These are phyloP conservation scores for Neocrepidodera transversa DNA, from an alignment of 2,888 invertebrate species.

Conservation along the genomic window DNA sequence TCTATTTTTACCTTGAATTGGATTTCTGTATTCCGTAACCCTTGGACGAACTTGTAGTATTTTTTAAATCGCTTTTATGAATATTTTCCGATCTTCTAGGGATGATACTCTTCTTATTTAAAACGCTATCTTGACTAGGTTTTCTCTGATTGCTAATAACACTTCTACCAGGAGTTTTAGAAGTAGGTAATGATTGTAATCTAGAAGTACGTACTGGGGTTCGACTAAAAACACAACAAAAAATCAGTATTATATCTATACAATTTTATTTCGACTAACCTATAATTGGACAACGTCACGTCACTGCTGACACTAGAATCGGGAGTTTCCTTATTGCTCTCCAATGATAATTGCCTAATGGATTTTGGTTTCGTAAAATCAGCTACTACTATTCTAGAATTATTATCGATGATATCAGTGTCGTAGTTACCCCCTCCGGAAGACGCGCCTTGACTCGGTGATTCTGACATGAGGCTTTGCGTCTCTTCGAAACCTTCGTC, in stretches of 20 bases:
- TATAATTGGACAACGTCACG: slow-evolving; percentile 15
- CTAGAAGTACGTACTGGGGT: slow-evolving; percentile 46
- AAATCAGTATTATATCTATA: background rate
- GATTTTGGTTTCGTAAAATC: slow-evolving; percentile 48
- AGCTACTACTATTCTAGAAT: slow-evolving; percentile 49
- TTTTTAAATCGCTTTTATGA: slow-evolving; percentile 56
- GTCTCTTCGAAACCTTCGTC: slow-evolving; percentile 93
- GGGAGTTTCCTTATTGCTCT: slow-evolving; percentile 62
- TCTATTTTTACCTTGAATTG: slow-evolving; percentile 69
- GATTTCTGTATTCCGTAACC: slow-evolving; percentile 71
- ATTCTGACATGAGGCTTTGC: slow-evolving; percentile 86
- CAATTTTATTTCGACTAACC: background rate
- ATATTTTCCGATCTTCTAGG: slow-evolving; percentile 58
- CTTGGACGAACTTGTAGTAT: slow-evolving; percentile 42
- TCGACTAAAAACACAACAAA: slow-evolving; percentile 14
- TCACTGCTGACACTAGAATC: slow-evolving; percentile 46
- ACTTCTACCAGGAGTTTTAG: slow-evolving; percentile 22
- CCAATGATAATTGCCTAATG: slow-evolving; percentile 44
- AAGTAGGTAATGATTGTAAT: slow-evolving; percentile 43
- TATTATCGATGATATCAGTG: slow-evolving; percentile 60
- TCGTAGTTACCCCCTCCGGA: slow-evolving; percentile 70
- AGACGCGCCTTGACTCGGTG: slow-evolving; percentile 84
- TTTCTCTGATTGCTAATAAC: slow-evolving; percentile 50
- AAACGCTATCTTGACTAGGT: slow-evolving; percentile 39
- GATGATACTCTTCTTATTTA: slow-evolving; percentile 53